phyloP scores from a whole-genome alignment of 2,797 vertebrate genomes.

The Remorina albescens region DNA sequence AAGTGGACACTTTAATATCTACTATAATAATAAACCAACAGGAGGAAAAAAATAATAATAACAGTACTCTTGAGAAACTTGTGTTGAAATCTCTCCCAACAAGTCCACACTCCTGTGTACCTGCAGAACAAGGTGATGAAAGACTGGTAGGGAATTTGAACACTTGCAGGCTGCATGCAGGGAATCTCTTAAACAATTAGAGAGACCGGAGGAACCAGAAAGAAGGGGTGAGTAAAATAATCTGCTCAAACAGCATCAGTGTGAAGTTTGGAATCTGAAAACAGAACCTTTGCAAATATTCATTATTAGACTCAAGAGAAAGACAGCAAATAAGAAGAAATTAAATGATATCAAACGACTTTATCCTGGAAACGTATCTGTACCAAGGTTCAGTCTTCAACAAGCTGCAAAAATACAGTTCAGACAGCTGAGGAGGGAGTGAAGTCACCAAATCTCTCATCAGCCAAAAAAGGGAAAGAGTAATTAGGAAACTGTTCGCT shows the following conservation, averaged over 20 bases:
- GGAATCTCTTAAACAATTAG: slow-evolving; percentile 19
- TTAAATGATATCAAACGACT: slow-evolving; percentile 47
- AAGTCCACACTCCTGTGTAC: slow-evolving; percentile 43
- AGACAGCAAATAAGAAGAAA: slow-evolving; percentile 58
- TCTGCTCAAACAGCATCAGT: slow-evolving; percentile 29
- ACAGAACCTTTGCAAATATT: slow-evolving; percentile 34
- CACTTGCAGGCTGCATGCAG: slow-evolving; percentile 23
- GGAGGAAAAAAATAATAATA: too few relatives aligned
- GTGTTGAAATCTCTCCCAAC: slow-evolving; percentile 32
- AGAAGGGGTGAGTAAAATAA: not conserved
- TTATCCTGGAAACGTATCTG: slow-evolving; percentile 31
- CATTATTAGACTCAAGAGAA: slow-evolving; percentile 28
- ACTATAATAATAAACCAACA: not conserved
- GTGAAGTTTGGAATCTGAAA: slow-evolving; percentile 29
- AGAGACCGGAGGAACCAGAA: not conserved
- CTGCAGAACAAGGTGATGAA: slow-evolving; percentile 41
- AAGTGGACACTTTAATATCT: not conserved
- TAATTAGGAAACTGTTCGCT: not conserved
- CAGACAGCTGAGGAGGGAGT: slow-evolving; percentile 18
- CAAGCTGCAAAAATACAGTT: slow-evolving; percentile 27
- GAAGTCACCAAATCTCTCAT: not conserved
- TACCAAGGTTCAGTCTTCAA: slow-evolving; percentile 36
- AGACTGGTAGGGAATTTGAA: slow-evolving; percentile 30
- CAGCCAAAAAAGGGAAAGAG: not conserved
- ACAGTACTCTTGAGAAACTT: not conserved